Percentiles rank a stretch among this genome's conserved stretches.
Evolutionary conservation across 2,888 invertebrate species (phyloP).

Genomic region (Dynastes hyllus): DNA sequence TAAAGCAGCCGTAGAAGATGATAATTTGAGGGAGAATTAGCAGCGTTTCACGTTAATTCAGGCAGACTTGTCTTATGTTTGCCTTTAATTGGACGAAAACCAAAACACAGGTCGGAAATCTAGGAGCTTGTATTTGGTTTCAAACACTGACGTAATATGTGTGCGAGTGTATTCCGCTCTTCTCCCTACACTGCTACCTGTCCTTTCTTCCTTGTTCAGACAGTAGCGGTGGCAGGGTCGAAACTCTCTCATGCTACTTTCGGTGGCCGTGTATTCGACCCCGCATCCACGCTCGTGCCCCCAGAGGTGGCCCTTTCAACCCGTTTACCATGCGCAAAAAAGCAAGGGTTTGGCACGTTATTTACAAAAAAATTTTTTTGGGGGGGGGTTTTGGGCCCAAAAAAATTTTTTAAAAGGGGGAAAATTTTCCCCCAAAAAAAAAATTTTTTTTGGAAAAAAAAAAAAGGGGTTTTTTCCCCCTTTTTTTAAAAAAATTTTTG

Average conservation of each 20-base stretch:
- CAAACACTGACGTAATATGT: slow-evolving; percentile 58
- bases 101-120: slow-evolving; percentile 72
- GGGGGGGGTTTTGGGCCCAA: too few species aligned
- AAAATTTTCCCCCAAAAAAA: too few species aligned
- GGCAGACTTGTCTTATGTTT: slow-evolving; percentile 70
- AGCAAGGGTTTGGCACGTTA: slow-evolving; percentile 47
- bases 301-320: slow-evolving; percentile 25
- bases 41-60: slow-evolving; percentile 70
- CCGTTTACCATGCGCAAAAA: slow-evolving; percentile 39
- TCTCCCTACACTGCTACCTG: slow-evolving; percentile 42
- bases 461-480: too few species aligned
- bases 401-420: too few species aligned
- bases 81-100: slow-evolving; percentile 72
- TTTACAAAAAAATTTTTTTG: too few species aligned
- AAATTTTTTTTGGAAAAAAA: too few species aligned
- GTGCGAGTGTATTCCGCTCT: slow-evolving; percentile 24
- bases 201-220: slow-evolving; percentile 44
- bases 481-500: too few species aligned
- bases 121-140: slow-evolving; percentile 69
- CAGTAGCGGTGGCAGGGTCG: slow-evolving; percentile 14
- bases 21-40: slow-evolving; percentile 70
- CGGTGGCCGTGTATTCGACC: slow-evolving; percentile 28
- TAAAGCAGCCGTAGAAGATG: slow-evolving; percentile 66
- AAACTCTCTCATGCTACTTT: slow-evolving; percentile 24
- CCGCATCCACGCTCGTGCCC: slow-evolving; percentile 28